Evolutionary conservation across 2,797 vertebrate species (phyloP), one percentile per base, ranked within the genome.

Genomic region (Falco columbarius): DNA sequence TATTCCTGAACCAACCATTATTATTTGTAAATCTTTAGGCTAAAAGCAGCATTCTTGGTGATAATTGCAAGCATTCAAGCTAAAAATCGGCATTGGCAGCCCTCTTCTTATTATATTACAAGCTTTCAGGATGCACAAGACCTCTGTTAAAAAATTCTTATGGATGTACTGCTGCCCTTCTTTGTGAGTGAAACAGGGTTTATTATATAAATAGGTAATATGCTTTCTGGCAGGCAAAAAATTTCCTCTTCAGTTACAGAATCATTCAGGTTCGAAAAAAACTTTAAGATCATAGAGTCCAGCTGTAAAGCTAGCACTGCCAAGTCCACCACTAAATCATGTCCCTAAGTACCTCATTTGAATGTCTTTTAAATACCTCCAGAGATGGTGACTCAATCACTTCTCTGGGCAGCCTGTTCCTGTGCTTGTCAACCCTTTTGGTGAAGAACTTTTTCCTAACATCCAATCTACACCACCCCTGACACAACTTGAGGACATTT

Each of bases 251-350:
- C 30, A 70, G 17, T 13, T 79, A 20, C 27, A 42, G 70, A 52
- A 52, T 29, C 12, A 46, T 32, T 42, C 51, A 5, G 3, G 24
- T 34, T 40, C 32, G 46, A 61, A 81, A 75, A 61, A 29, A 71
- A 9, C 20, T 55, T 12, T 46, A 34, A 66, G 63, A 51, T 17
- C 46, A 34, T 38, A 0, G 1, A 65, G 7, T 63, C 9, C 16
- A 55, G 22, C 19, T 10, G 3, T 22, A 9, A 23, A 10, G 29
- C 10, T 30, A 16, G 13, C 13, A 17, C 19, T 72, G 5, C 15
- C 1, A 1, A 61, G 32, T 32, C 52, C 18, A 27, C 21, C 30
- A 21, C 14, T n/a, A 52, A 68, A 46, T 30, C 0, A 0, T 54
- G 30, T 5, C 27, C 38, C 19, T 15, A 40, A 38, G 44, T 17